phyloP scores from a whole-genome alignment of 2,888 invertebrate species.

The Bibio marci region DNA sequence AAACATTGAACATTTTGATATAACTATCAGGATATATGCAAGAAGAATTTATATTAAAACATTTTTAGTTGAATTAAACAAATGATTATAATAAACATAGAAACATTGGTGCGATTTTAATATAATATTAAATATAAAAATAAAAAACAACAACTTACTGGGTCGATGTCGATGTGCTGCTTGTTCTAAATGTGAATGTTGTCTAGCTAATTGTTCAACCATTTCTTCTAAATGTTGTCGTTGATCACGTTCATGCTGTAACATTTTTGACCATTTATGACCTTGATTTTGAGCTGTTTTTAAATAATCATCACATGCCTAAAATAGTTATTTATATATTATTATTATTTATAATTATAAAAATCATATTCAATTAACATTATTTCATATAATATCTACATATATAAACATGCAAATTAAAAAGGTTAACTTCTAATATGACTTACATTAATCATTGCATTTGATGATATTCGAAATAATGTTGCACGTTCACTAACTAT shows the following conservation, averaged over 20 bases:
- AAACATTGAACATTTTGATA: no score
- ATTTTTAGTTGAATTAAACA: no score
- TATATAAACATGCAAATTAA: background rate
- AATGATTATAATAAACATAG: no score
- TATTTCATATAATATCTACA: background rate
- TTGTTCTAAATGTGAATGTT: slow-evolving; percentile 90
- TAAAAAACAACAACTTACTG: no score
- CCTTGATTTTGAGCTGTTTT: slow-evolving; percentile 80
- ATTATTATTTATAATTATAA: background rate
- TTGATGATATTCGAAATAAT: slow-evolving; percentile 88
- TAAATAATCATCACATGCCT: slow-evolving; percentile 86
- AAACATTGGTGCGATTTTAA: no score
- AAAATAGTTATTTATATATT: slow-evolving; percentile 6
- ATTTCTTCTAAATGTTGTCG: slow-evolving; percentile 84
- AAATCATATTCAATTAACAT: slow-evolving; percentile 1
- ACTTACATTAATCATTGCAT: slow-evolving; percentile 89
- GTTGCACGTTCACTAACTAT: slow-evolving; percentile 86
- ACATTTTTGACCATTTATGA: slow-evolving; percentile 77
- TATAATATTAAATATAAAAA: no score
- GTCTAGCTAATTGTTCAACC: slow-evolving; percentile 92
- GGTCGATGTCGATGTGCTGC: slow-evolving; percentile 51
- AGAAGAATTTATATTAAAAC: no score
- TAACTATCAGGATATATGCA: no score
- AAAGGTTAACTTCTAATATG: slow-evolving; percentile 3
- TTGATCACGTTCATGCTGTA: slow-evolving; percentile 92